Evolutionary conservation across 1,140 invertebrate genomes (phyloP), one percentile per base, ranked within the genome.

Genomic region (Drosophila triauraria): DNA sequence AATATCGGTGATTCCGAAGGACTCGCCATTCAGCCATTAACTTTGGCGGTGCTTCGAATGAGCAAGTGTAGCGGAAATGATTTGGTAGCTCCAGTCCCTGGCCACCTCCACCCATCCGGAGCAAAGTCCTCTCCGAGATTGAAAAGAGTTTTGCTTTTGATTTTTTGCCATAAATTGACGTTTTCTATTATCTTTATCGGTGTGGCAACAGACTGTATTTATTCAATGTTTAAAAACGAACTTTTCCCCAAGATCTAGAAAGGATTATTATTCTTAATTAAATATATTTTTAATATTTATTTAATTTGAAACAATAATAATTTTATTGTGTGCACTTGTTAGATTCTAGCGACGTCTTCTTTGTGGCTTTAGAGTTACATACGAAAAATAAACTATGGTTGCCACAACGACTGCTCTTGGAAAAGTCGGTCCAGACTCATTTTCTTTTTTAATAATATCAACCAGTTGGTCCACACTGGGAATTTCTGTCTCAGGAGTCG

Each of bases 51-150:
- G 69, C 65, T 42, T 43, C 69, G 77, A 81, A 79, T 75, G 64
- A 84, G 74, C 84, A 83, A 88, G 85, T 82, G 85, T 88, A 75
- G 85, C 85, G 85, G 85, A 88, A 88, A 88, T 88, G 81, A 88
- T 88, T 90, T 81, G 85, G 70, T 50, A 32, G 61, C 61, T 48
- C 30, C n/a, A 44, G 30, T 30, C 58, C 43, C 30, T 64, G 23
- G 38, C 43, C 63, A 51, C 9, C 32, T 30, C 56, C 32, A 43
- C 38, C 17, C 60, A 54, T 38, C 17, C 38, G 27, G 7, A 38
- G 17, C 25, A 50, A 74, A 30, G 27, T 43, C 42, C 68, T 67
- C 64, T 84, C 70, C 78, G 78, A 84, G 84, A 90, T 88, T 90
- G 78, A 81, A 88, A 88, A 79, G 78, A 70, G 72, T 88, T 88